Conservation (phyloP, 2,797 vertebrate species). For the Fratercula arctica region DNA sequence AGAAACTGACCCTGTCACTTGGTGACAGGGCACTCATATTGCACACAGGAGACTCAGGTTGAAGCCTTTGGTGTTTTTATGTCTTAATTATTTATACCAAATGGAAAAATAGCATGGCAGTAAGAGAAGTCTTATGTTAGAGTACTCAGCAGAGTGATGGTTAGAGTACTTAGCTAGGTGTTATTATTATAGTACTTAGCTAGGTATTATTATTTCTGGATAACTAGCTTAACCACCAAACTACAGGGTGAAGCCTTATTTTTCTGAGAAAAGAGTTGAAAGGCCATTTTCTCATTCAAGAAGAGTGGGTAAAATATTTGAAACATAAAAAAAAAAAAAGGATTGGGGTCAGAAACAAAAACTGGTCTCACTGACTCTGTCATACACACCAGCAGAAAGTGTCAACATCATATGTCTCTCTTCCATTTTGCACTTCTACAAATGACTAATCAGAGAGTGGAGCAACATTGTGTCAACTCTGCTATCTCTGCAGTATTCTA, state of each 20-base stretch:
- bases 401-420: neutral
- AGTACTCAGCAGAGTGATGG: neutral
- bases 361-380: neutral
- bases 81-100: neutral
- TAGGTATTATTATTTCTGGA: neutral
- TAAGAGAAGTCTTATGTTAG: neutral
- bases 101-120: neutral
- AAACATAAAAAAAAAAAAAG: neutral
- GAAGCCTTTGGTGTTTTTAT: neutral
- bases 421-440: neutral
- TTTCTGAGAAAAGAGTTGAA: neutral
- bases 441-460: neutral
- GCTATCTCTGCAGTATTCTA: neutral
- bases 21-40: neutral
- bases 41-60: neutral
- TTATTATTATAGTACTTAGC: neutral
- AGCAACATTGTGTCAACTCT: neutral
- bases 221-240: neutral
- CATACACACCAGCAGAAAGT: neutral
- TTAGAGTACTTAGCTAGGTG: neutral
- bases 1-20: neutral
- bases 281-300: neutral
- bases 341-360: rapidly evolving
- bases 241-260: neutral
- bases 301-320: neutral